phyloP scores from a whole-genome alignment of 2,797 vertebrate genomes.

The Liparis tanakae region DNA sequence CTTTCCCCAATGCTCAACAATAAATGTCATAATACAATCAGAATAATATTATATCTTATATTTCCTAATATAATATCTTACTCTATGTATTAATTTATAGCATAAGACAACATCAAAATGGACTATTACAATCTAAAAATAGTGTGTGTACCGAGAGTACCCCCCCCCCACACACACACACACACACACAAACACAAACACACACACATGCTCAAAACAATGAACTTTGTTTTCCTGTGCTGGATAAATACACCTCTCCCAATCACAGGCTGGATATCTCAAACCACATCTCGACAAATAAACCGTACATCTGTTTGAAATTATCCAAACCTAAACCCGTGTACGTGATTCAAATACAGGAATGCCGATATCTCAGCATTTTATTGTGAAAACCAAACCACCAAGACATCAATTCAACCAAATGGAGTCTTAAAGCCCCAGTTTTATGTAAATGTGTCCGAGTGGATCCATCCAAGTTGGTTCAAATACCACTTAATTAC shows the following conservation, averaged over 20 bases:
- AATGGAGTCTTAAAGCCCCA: constrained; percentile 1
- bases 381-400: too few relatives aligned
- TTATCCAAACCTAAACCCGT: constrained; percentile 2
- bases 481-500: neutral
- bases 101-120: too few relatives aligned
- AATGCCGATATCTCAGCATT: neutral
- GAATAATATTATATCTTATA: too few relatives aligned
- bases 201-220: constrained; percentile 41
- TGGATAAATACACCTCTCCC: constrained; percentile 3
- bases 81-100: too few relatives aligned
- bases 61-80: too few relatives aligned
- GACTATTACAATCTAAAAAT: too few relatives aligned
- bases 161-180: too few relatives aligned
- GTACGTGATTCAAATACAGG: neutral
- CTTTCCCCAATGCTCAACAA: too few relatives aligned
- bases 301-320: neutral
- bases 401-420: neutral
- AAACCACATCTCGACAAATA: constrained; percentile 5
- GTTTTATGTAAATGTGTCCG: constrained; percentile 3
- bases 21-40: too few relatives aligned
- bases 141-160: too few relatives aligned
- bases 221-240: constrained; percentile 11
- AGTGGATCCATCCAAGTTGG: constrained; percentile 4
- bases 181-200: too few relatives aligned
- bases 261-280: neutral